Evolutionary conservation across 2,797 vertebrate species (phyloP), one percentile per base, ranked within the genome.

Genomic region (Propithecus perrieri): DNA sequence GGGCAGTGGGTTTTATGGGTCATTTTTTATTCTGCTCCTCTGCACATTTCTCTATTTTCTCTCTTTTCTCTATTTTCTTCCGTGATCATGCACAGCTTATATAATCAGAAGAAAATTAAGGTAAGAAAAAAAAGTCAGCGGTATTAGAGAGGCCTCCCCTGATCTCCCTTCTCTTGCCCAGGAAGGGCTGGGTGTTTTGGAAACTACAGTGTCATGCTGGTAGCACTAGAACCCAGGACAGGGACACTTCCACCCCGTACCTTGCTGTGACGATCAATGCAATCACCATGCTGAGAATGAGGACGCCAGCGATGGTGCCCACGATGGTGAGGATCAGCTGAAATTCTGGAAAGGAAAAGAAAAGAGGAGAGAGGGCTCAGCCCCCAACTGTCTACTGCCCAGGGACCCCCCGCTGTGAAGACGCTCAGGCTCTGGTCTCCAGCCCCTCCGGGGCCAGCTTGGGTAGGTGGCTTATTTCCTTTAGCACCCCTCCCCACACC

Each of bases 281-380:
- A n/a, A 96, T 95, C 85, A 94, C 1, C 88, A 99, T 93, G 89
- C 8, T 8, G 50, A 99, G 71, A 50, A 98, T 81, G 61, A 97
- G 0, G 35, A 88, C 41, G 6, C 98, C 98, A 3, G 96, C 4
- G 1, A 98, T n/a, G 41, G 86, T 41, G 38, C 98, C 98, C 94
- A 99, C 94, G 7, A 98, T 98, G 24, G 98, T 98, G 86, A 99
- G 98, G 92, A 98, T 98, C 61, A 98, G 97, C 97, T 98, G 63
- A 7, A 13, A 97, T 8, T 88, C 99, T 99, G 97, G 5, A 92
- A 97, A 69, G 38, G 15, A 88, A 72, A 57, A 65, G 94, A 80
- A 87, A 24, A 55, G 55, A 20, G n/a, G 91, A 43, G 30, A 48
- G 65, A 55, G 0, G 13, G 24, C 24, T 8, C 67, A 38, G 14